A percentile compares a stretch with the other conserved stretches of the same genome.
Evolutionary conservation across 1,140 invertebrate genomes (phyloP).

Genomic region (Anthonomus grandis): DNA sequence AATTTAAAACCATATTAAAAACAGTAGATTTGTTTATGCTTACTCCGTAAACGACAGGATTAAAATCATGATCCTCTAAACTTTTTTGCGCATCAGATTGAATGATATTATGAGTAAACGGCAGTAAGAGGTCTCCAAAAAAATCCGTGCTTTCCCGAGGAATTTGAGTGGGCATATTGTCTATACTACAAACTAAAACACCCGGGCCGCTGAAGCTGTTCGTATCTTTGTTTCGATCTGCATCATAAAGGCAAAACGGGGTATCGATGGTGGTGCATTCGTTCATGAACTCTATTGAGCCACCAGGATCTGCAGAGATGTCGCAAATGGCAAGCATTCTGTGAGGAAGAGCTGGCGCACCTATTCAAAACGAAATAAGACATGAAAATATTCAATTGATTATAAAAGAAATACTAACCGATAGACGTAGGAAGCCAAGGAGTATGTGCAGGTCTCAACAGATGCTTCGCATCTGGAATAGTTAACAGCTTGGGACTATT

Average conservation of each 20-base stretch:
- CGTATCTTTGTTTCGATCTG: conserved; percentile 94
- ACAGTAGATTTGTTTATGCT: too few species aligned
- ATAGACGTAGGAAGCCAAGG: conserved; percentile 88
- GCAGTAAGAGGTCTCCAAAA: conserved; percentile 90
- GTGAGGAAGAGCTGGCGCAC: conserved; percentile 87
- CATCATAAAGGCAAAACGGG: conserved; percentile 98
- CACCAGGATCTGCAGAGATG: conserved; percentile 95
- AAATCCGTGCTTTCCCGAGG: conserved; percentile 96
- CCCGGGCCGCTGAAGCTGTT: conserved; percentile 96
- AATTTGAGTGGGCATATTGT: conserved; percentile 99
- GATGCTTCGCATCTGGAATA: conserved; percentile 95
- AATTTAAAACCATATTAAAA: conserved; percentile 7
- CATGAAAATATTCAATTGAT: not conserved
- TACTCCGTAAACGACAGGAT: conserved; percentile 76
- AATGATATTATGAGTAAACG: conserved; percentile 88
- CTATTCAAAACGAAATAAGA: conserved; percentile 39
- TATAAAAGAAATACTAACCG: conserved; percentile 48
- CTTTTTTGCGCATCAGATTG: conserved; percentile 84
- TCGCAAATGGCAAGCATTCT: conserved; percentile 92
- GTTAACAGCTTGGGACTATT: conserved; percentile 94
- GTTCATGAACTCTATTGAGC: conserved; percentile 98
- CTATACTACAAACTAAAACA: conserved; percentile 97
- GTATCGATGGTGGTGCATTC: conserved; percentile 99
- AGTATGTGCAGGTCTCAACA: conserved; percentile 81
- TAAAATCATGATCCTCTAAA: conserved; percentile 76